phyloP scores from a whole-genome alignment of 2,888 invertebrate genomes.

The Orthosia gothica region DNA sequence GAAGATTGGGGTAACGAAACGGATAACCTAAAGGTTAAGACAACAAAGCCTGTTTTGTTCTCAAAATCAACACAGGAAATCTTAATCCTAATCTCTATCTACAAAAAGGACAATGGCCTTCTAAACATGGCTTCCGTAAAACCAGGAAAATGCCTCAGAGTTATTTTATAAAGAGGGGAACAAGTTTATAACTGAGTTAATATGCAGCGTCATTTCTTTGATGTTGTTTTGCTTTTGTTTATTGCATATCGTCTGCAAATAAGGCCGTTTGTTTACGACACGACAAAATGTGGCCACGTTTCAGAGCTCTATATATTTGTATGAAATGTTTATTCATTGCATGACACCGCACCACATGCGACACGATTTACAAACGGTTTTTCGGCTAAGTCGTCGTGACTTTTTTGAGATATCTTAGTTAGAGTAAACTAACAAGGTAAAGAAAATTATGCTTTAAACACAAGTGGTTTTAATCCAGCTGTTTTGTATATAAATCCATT shows the following conservation, averaged over 20 bases:
- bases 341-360: too few species aligned
- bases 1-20: not conserved
- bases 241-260: slow-evolving; percentile 2
- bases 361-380: too few species aligned
- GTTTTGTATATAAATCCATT: too few species aligned
- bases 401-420: too few species aligned
- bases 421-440: too few species aligned
- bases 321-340: too few species aligned
- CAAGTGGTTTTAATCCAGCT: too few species aligned
- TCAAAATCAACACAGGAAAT: slow-evolving; percentile 27
- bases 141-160: slow-evolving; percentile 40
- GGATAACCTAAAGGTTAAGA: slow-evolving; percentile 3
- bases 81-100: slow-evolving; percentile 21
- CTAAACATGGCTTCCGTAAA: slow-evolving; percentile 33
- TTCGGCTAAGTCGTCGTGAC: too few species aligned
- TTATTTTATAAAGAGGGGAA: slow-evolving; percentile 22
- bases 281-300: too few species aligned
- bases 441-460: too few species aligned
- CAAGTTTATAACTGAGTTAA: slow-evolving; percentile 36
- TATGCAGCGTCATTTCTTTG: slow-evolving; percentile 44
- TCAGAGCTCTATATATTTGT: too few species aligned
- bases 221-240: slow-evolving; percentile 34
- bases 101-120: slow-evolving; percentile 20
- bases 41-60: slow-evolving; percentile 44
- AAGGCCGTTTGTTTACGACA: too few species aligned